phyloP scores from a whole-genome alignment of 2,113 vertebrate genomes.

The Trichechus manatus region DNA sequence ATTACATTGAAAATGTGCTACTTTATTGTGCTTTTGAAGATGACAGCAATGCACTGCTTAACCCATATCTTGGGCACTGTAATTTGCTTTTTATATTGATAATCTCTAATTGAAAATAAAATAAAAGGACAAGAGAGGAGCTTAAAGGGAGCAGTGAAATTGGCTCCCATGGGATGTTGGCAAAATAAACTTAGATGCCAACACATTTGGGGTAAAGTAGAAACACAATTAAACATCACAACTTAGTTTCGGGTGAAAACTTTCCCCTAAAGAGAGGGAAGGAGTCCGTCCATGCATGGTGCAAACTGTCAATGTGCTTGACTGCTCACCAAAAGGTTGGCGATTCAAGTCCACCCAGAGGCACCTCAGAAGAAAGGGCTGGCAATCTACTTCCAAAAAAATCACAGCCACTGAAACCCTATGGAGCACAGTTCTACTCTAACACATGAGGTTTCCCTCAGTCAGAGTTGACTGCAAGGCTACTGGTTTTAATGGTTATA shows the following conservation, averaged over 20 bases:
- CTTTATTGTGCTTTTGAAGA: background rate
- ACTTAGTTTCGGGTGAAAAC: background rate
- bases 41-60: background rate
- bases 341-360: background rate
- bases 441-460: background rate
- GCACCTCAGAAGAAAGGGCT: background rate
- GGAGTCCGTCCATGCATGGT: too few species aligned
- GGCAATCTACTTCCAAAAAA: background rate
- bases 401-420: background rate
- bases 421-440: background rate
- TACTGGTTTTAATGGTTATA: background rate
- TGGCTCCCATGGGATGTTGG: background rate
- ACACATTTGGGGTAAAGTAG: background rate
- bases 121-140: background rate
- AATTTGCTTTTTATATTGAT: slow-evolving; percentile 34
- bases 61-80: background rate
- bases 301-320: background rate
- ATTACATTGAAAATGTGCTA: background rate
- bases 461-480: background rate
- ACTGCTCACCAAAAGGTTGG: background rate
- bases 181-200: slow-evolving; percentile 22
- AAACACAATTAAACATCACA: background rate
- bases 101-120: slow-evolving; percentile 22
- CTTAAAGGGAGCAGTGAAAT: background rate
- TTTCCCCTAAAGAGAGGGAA: too few species aligned